Conservation (phyloP, 2,888 invertebrate species). For the Endomychus coccineus region DNA sequence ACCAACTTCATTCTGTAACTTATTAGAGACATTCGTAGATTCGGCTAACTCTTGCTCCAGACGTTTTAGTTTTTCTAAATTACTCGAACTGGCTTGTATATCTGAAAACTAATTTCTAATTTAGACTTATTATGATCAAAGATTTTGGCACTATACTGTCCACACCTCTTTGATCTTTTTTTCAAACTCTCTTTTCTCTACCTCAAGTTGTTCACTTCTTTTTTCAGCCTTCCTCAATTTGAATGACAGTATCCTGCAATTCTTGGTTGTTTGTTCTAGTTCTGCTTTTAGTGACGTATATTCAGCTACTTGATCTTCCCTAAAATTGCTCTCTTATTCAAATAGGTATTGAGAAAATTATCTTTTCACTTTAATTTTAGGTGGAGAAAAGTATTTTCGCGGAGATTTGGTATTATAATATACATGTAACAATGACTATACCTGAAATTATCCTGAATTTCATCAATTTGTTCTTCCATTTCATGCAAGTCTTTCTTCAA, state of each 20-base stretch:
- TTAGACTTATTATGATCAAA: conserved; percentile 9
- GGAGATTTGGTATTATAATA: no score
- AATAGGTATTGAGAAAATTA: no score
- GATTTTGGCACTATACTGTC: conserved; percentile 6
- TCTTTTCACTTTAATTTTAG: no score
- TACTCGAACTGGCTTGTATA: conserved; percentile 54
- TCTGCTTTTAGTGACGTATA: conserved; percentile 91
- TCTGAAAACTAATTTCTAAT: conserved; percentile 40
- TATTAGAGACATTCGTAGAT: conserved; percentile 64
- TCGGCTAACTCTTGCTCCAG: conserved; percentile 80
- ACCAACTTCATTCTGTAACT: conserved; percentile 64
- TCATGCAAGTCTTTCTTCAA: conserved; percentile 89
- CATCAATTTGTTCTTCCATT: conserved; percentile 95
- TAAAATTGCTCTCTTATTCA: no score
- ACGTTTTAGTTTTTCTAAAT: conserved; percentile 64
- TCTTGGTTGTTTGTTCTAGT: conserved; percentile 93
- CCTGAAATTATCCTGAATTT: conserved; percentile 94
- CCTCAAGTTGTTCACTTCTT: conserved; percentile 76
- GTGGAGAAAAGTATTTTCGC: no score
- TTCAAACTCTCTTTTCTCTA: conserved; percentile 70
- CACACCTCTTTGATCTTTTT: conserved; percentile 56
- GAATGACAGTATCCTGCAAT: conserved; percentile 95
- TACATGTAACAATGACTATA: no score
- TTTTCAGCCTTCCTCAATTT: conserved; percentile 95
- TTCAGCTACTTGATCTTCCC: conserved; percentile 96